A percentile compares a stretch with the other conserved stretches of the same genome.
Evolutionary conservation across 2,113 vertebrate genomes (phyloP).

Genomic region (Sinocyclocheilus anshuiensis): DNA sequence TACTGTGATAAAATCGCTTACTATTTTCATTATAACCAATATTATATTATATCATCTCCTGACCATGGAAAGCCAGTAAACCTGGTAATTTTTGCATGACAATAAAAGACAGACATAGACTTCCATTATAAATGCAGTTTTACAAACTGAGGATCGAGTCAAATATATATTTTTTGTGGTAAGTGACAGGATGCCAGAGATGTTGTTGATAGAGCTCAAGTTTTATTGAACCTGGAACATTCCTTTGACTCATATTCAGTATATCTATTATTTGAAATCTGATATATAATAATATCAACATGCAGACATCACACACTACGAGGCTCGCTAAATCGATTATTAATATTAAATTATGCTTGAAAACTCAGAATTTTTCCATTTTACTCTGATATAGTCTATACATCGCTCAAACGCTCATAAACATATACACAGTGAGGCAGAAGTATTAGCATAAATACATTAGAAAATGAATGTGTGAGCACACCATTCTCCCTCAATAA

Average conservation of each 20-base stretch:
- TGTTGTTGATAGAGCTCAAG: neutral
- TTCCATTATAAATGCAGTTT: neutral
- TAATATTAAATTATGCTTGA: slow-evolving; percentile 47
- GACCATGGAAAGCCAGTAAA: too few species aligned
- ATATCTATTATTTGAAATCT: slow-evolving; percentile 24
- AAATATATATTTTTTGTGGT: too few species aligned
- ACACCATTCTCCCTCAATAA: slow-evolving; percentile 55
- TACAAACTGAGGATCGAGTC: neutral
- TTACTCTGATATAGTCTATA: slow-evolving; percentile 43
- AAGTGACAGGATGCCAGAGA: neutral
- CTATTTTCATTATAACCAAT: too few species aligned
- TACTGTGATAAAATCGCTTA: neutral
- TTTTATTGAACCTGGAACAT: slow-evolving; percentile 4
- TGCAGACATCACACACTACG: neutral
- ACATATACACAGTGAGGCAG: slow-evolving; percentile 22
- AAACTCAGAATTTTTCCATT: slow-evolving; percentile 29
- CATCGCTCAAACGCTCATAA: slow-evolving; percentile 42
- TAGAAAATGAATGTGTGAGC: slow-evolving; percentile 63
- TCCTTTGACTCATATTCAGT: slow-evolving; percentile 1
- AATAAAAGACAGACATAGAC: neutral
- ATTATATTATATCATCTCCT: too few species aligned
- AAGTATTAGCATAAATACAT: slow-evolving; percentile 64
- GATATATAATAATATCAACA: slow-evolving; percentile 30
- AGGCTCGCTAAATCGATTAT: slow-evolving; percentile 33
- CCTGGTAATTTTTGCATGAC: too few species aligned